A percentile compares a stretch with the other conserved stretches of the same genome.
These are phyloP conservation scores for Myotis vivesi DNA, from an alignment of 2,797 vertebrate species.

Conservation along the genomic window DNA sequence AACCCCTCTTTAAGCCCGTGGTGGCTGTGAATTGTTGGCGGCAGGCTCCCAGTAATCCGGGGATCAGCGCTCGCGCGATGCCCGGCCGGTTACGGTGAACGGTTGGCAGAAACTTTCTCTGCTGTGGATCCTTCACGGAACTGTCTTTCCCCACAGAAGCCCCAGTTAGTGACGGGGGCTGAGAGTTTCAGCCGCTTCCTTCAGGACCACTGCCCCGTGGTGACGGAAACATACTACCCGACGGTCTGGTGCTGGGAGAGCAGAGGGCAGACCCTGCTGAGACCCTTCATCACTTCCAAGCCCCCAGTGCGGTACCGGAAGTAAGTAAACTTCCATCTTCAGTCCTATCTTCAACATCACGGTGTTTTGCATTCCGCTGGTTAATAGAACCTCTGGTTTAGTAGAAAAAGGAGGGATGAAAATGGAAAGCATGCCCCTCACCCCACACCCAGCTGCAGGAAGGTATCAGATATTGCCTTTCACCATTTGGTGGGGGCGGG, in stretches of 20 bases:
- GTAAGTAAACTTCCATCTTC: conserved; percentile 85
- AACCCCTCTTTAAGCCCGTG: background rate
- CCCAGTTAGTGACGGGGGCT: conserved; percentile 93
- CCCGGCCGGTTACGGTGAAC: background rate
- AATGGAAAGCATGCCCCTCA: background rate
- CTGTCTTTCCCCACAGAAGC: conserved; percentile 89
- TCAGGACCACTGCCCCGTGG: conserved; percentile 93
- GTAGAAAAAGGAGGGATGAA: background rate
- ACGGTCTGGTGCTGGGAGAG: conserved; percentile 99
- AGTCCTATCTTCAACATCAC: background rate
- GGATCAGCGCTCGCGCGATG: too few relatives aligned
- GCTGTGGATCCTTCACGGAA: background rate
- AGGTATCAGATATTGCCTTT: background rate
- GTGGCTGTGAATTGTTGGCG: background rate
- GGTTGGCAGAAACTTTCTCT: conserved; percentile 21
- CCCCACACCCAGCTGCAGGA: background rate
- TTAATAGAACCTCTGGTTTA: background rate
- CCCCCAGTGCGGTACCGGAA: conserved; percentile 95
- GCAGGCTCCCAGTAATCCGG: background rate
- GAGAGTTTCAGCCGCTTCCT: conserved; percentile 94
- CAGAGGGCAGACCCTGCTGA: conserved; percentile 94
- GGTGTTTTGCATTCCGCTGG: background rate
- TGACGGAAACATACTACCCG: conserved; percentile 98
- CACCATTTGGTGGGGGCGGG: background rate
- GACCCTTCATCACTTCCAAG: conserved; percentile 96